phyloP scores from a whole-genome alignment of 2,888 invertebrate genomes.

The Lasius platythorax region DNA sequence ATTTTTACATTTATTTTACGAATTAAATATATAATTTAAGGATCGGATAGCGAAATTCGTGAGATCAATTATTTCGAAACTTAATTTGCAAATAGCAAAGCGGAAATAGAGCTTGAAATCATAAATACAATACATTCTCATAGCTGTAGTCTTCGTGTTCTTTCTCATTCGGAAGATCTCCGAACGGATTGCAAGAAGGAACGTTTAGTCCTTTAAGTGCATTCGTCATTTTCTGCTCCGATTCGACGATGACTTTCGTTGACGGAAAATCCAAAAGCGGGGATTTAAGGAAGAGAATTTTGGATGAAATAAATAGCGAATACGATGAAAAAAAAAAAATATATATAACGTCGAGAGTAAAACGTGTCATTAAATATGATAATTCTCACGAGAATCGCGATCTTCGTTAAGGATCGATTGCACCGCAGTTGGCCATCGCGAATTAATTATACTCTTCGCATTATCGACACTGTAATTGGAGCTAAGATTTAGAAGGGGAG shows the following conservation, averaged over 20 bases:
- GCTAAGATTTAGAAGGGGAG: not conserved
- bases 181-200: not conserved
- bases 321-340: not conserved
- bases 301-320: not conserved
- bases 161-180: constrained; percentile 2
- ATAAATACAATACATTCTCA: not conserved
- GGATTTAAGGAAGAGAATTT: not conserved
- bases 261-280: not conserved
- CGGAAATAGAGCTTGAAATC: not conserved
- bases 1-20: not conserved
- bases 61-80: not conserved
- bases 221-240: not conserved
- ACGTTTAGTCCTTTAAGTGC: constrained; percentile 1
- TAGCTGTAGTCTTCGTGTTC: not conserved
- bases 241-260: constrained; percentile 13
- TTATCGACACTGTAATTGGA: constrained; percentile 17
- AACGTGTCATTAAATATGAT: not conserved
- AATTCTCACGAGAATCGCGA: not conserved
- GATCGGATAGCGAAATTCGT: not conserved
- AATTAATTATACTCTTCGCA: constrained; percentile 11
- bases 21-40: too few relatives aligned
- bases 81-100: not conserved
- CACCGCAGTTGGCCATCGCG: not conserved
- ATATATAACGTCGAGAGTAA: not conserved
- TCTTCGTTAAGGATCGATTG: constrained; percentile 19